These are phyloP conservation scores for Chlorocebus sabaeus DNA, from an alignment of 2,113 vertebrate genomes.

Conservation along the genomic window DNA sequence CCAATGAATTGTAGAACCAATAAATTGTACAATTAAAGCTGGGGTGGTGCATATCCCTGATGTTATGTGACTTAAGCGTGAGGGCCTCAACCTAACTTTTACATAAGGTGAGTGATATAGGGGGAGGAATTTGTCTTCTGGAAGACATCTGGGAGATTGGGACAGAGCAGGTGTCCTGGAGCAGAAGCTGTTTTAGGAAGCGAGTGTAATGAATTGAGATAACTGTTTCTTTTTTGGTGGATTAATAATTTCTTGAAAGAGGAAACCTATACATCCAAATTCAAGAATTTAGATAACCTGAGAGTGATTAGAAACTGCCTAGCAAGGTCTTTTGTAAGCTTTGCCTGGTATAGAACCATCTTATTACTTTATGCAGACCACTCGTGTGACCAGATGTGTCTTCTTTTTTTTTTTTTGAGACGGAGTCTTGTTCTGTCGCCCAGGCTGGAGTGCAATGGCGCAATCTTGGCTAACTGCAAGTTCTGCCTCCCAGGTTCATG, in stretches of 20 bases:
- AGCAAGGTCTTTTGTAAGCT: not conserved
- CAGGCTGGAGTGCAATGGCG: too few relatives aligned
- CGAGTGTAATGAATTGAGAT: not conserved
- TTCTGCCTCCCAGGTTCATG: too few relatives aligned
- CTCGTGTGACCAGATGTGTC: not conserved
- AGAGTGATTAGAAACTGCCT: not conserved
- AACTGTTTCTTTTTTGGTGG: not conserved
- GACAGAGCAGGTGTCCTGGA: not conserved
- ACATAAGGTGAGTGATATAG: not conserved
- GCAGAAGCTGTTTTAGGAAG: not conserved
- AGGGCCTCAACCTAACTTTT: not conserved
- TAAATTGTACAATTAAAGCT: not conserved
- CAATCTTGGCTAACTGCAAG: too few relatives aligned
- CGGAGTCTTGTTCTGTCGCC: too few relatives aligned
- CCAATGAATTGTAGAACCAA: not conserved
- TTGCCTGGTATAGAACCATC: not conserved
- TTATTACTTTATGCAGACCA: not conserved
- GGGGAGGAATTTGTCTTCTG: not conserved
- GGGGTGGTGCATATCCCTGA: not conserved
- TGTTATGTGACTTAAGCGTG: not conserved
- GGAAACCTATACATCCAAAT: not conserved
- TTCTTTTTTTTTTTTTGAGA: not conserved
- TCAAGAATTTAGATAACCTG: not conserved
- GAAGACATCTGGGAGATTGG: not conserved
- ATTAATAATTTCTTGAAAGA: not conserved